These are phyloP conservation scores for Orthosia cruda DNA, from an alignment of 2,888 invertebrate genomes.

Conservation along the genomic window DNA sequence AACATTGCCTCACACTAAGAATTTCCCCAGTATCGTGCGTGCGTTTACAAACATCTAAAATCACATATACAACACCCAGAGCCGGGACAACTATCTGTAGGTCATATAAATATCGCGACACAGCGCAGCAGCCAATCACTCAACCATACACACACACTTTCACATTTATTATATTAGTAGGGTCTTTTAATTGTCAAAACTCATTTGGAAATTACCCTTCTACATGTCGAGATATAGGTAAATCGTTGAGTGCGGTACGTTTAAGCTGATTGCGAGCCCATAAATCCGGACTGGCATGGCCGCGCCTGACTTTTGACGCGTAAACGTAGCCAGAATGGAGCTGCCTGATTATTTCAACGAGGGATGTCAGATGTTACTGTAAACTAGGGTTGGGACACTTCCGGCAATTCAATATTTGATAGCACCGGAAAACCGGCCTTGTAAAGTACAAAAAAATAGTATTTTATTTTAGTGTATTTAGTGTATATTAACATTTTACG, in stretches of 20 bases:
- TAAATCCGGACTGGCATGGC: conserved; percentile 56
- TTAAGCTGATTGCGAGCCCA: conserved; percentile 64
- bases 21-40: too few species aligned
- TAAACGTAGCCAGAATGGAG: conserved; percentile 51
- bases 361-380: conserved; percentile 37
- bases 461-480: conserved; percentile 19
- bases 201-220: conserved; percentile 44
- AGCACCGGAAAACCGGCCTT: not conserved
- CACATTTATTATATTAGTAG: too few species aligned
- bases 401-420: conserved; percentile 11
- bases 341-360: conserved; percentile 53
- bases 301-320: conserved; percentile 60
- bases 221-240: conserved; percentile 41
- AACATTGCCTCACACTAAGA: too few species aligned
- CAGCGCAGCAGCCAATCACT: too few species aligned
- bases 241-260: conserved; percentile 24
- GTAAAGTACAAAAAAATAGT: not conserved
- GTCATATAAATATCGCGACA: too few species aligned
- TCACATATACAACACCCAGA: too few species aligned
- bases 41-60: too few species aligned
- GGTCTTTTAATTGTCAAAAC: conserved; percentile 12
- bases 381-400: conserved; percentile 16
- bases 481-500: conserved; percentile 10
- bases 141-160: too few species aligned
- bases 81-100: too few species aligned